Evolutionary conservation across 53 echinoderm and acorn worm genomes (phyloP).

Genomic region (Astropecten irregularis): DNA sequence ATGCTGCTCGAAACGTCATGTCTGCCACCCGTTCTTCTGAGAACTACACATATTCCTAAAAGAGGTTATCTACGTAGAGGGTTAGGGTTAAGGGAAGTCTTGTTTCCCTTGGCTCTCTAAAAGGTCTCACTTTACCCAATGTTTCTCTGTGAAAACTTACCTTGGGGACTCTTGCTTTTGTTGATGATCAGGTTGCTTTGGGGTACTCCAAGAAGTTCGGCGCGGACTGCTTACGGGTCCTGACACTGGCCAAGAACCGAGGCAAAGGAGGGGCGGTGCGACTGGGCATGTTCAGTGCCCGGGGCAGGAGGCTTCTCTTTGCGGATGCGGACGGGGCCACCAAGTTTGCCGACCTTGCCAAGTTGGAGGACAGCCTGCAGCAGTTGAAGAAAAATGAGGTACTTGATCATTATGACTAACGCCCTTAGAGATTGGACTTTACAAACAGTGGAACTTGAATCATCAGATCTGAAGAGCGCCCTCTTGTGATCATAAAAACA

Average conservation of each 20-base stretch:
- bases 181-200: conserved; percentile 70
- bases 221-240: conserved; percentile 71
- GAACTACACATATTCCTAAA: too few relatives aligned
- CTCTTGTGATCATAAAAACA: too few relatives aligned
- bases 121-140: too few relatives aligned
- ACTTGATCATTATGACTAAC: neutral
- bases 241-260: conserved; percentile 78
- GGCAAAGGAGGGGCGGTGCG: conserved; percentile 94
- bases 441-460: neutral
- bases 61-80: neutral
- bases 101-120: too few relatives aligned
- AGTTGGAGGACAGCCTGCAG: conserved; percentile 71
- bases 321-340: conserved; percentile 98
- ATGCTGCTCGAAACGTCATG: too few relatives aligned
- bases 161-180: too few relatives aligned
- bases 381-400: conserved; percentile 68
- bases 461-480: too few relatives aligned
- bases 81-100: neutral
- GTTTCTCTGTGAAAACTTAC: too few relatives aligned
- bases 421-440: neutral
- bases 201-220: conserved; percentile 81
- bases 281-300: conserved; percentile 92
- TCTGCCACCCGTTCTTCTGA: too few relatives aligned
- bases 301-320: conserved; percentile 81
- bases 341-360: conserved; percentile 79